These are phyloP conservation scores for Dendrocincla fuliginosa DNA, from an alignment of 2,797 vertebrate genomes.

Conservation along the genomic window DNA sequence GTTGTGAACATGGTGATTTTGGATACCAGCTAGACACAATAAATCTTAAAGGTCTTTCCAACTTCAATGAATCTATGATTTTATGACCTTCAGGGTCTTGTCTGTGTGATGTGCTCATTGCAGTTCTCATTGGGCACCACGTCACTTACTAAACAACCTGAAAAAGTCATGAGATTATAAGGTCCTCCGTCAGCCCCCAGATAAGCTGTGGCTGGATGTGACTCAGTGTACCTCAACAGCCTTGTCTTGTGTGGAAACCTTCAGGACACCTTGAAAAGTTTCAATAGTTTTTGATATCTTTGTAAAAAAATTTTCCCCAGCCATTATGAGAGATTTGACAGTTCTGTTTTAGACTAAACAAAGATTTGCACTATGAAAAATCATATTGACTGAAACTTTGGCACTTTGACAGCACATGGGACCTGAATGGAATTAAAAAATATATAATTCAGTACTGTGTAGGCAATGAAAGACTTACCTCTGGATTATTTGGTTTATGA, in stretches of 20 bases:
- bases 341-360: neutral
- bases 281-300: neutral
- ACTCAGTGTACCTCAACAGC: neutral
- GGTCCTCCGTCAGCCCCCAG: neutral
- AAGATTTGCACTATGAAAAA: neutral
- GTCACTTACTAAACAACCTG: neutral
- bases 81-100: neutral
- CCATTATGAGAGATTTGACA: neutral
- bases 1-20: too few relatives aligned
- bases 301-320: neutral
- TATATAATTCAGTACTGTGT: neutral
- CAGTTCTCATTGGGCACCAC: neutral
- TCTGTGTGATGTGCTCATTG: neutral
- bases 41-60: neutral
- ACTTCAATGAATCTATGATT: neutral
- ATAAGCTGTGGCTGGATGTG: neutral
- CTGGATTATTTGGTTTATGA: neutral
- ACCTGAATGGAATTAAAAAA: conserved; percentile 5
- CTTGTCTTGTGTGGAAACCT: neutral
- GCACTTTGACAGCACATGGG: neutral
- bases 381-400: neutral
- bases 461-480: conserved; percentile 1
- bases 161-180: neutral
- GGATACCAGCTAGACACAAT: neutral
- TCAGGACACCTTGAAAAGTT: neutral